Percentiles rank a stretch among this genome's conserved stretches.
These are phyloP conservation scores for Elysia crispata DNA, from an alignment of 2,888 invertebrate genomes.

Conservation along the genomic window DNA sequence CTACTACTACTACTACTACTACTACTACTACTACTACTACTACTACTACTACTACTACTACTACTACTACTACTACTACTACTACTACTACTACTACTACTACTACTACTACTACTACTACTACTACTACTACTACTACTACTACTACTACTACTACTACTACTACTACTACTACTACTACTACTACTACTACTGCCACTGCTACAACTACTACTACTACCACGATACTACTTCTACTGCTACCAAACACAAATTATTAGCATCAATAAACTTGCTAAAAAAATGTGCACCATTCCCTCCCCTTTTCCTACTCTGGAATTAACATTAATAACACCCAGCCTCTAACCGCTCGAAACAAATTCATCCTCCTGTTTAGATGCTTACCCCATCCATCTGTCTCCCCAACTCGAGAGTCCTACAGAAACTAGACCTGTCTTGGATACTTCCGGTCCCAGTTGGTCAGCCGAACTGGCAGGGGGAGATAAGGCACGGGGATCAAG, in stretches of 20 bases:
- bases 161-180: constrained; percentile 11
- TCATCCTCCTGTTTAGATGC: no score
- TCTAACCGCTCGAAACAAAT: no score
- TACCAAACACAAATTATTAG: not conserved
- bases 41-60: constrained; percentile 3
- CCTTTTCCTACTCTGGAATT: no score
- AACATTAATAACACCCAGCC: no score
- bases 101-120: constrained; percentile 19
- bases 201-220: constrained; percentile 13
- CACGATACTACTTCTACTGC: constrained; percentile 11
- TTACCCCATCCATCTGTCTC: no score
- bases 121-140: constrained; percentile 17
- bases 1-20: not conserved
- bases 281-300: no score
- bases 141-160: constrained; percentile 23
- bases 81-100: constrained; percentile 19
- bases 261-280: no score
- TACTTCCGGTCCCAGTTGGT: no score
- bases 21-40: not conserved
- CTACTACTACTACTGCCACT: constrained; percentile 6
- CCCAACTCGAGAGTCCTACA: no score
- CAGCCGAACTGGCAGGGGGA: no score
- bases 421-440: no score
- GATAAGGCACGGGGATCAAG: no score
- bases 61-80: not conserved